Conservation (phyloP, 2,888 invertebrate genomes). For the Zootermopsis nevadensis region DNA sequence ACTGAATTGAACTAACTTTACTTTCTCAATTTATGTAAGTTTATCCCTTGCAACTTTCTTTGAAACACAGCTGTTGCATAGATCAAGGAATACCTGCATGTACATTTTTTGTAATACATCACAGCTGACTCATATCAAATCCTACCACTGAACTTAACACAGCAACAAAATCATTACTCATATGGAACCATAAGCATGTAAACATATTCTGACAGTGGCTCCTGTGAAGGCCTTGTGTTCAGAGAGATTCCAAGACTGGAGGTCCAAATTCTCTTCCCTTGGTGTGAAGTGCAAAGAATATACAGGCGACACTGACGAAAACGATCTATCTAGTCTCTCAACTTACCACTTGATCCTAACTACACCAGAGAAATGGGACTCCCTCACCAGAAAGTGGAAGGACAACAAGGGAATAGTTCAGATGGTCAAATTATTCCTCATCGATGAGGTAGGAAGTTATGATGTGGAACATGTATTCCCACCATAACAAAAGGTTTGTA, state of each 20-base stretch:
- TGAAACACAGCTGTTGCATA: too few relatives aligned
- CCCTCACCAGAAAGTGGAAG: slow-evolving; percentile 79
- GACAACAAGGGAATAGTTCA: slow-evolving; percentile 74
- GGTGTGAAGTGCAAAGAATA: slow-evolving; percentile 76
- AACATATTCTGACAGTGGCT: slow-evolving; percentile 69
- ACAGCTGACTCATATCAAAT: too few relatives aligned
- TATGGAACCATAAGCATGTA: too few relatives aligned
- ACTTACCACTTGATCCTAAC: slow-evolving; percentile 75
- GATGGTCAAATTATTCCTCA: slow-evolving; percentile 74
- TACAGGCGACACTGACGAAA: slow-evolving; percentile 80
- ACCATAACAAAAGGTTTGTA: too few relatives aligned
- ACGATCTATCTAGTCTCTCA: slow-evolving; percentile 66
- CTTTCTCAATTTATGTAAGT: too few relatives aligned
- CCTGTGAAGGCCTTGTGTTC: slow-evolving; percentile 84
- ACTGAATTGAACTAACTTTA: too few relatives aligned
- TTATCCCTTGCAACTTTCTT: too few relatives aligned
- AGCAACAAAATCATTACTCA: too few relatives aligned
- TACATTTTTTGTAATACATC: too few relatives aligned
- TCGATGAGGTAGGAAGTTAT: slow-evolving; percentile 72
- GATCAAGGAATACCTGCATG: too few relatives aligned
- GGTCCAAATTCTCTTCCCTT: slow-evolving; percentile 71
- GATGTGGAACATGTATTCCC: too few relatives aligned
- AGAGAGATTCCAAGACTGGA: slow-evolving; percentile 79
- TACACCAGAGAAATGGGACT: slow-evolving; percentile 90
- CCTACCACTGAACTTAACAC: too few relatives aligned